phyloP scores from a whole-genome alignment of 2,888 invertebrate species.

The Caenorhabditis sinica region DNA sequence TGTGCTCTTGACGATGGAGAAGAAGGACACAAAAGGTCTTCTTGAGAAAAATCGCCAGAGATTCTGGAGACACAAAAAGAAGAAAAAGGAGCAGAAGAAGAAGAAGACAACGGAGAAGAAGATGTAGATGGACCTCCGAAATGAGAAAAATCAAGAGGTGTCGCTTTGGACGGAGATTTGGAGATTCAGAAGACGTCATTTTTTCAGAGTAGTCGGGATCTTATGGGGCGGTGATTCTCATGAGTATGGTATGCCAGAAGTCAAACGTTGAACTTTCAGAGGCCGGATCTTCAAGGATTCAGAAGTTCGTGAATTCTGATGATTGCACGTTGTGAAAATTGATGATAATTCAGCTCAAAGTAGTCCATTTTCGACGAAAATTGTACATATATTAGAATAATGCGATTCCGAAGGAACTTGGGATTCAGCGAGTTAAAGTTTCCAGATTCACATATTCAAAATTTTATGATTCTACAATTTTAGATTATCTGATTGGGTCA shows the following conservation, averaged over 20 bases:
- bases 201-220: background rate
- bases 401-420: too few species aligned
- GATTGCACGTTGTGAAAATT: background rate
- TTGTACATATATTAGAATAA: too few species aligned
- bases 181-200: conserved; percentile 1
- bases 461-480: background rate
- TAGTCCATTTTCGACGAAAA: too few species aligned
- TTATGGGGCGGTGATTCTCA: too few species aligned
- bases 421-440: too few species aligned
- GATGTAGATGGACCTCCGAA: conserved; percentile 23
- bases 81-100: conserved; percentile 18
- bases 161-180: background rate
- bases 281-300: background rate
- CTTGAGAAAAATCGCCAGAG: background rate
- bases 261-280: background rate
- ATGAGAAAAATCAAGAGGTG: conserved; percentile 56
- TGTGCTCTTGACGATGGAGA: conserved; percentile 50
- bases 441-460: background rate
- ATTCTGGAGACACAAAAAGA: conserved; percentile 1
- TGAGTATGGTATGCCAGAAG: background rate
- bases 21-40: conserved; percentile 21
- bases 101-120: conserved; percentile 18
- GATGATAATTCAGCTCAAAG: background rate
- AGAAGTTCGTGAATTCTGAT: background rate
- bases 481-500: too few species aligned